Conservation (phyloP, 1,140 invertebrate species). For the Drosophila navojoa region DNA sequence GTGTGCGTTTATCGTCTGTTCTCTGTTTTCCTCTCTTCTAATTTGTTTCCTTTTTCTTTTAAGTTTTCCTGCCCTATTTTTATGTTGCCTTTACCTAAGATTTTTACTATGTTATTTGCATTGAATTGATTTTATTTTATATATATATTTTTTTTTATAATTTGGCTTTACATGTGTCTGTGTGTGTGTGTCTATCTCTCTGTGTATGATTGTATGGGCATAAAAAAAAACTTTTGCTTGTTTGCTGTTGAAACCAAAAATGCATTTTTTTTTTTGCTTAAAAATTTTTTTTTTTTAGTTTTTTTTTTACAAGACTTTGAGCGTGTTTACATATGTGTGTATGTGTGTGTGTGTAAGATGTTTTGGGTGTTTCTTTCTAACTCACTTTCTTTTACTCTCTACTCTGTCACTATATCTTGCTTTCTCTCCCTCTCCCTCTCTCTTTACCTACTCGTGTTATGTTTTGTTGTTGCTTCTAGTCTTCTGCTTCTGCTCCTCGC, state of each 20-base stretch:
- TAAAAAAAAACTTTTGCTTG: neutral
- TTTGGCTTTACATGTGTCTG: conserved; percentile 29
- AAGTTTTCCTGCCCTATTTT: conserved; percentile 15
- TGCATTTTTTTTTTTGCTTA: conserved; percentile 48
- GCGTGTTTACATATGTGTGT: conserved; percentile 61
- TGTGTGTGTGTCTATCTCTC: conserved; percentile 22
- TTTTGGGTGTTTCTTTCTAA: conserved; percentile 29
- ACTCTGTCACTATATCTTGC: neutral
- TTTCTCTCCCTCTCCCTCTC: neutral
- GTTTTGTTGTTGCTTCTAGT: conserved; percentile 23
- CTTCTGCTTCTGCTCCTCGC: conserved; percentile 7
- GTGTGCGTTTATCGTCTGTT: conserved; percentile 18
- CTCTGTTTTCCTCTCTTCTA: conserved; percentile 6
- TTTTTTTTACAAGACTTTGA: conserved; percentile 58
- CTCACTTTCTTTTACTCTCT: neutral
- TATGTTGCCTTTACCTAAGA: conserved; percentile 53
- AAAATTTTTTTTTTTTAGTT: conserved; percentile 17
- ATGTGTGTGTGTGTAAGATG: conserved; percentile 16
- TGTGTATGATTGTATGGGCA: conserved; percentile 11
- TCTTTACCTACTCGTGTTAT: neutral
- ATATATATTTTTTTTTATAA: conserved; percentile 20
- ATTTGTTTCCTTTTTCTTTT: conserved; percentile 7
- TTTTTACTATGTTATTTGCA: conserved; percentile 59
- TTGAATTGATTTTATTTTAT: conserved; percentile 73
- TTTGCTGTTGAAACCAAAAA: conserved; percentile 64